phyloP scores from a whole-genome alignment of 2,113 vertebrate species.

The Prolemur simus region DNA sequence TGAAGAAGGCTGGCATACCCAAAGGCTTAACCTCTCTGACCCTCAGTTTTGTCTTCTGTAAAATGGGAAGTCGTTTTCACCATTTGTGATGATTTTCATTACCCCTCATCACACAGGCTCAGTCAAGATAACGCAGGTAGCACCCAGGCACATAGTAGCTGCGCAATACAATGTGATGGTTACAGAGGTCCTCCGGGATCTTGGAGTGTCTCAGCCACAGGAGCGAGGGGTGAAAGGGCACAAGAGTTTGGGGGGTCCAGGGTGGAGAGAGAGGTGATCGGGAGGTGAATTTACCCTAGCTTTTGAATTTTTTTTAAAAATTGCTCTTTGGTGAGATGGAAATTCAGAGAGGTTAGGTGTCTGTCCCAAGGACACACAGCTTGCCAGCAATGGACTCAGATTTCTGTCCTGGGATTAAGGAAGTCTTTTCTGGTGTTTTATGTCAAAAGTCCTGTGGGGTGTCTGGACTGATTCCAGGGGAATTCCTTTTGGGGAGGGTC shows the following conservation, averaged over 20 bases:
- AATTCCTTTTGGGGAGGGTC: not conserved
- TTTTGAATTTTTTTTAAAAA: not conserved
- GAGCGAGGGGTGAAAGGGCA: too few species aligned
- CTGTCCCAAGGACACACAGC: not conserved
- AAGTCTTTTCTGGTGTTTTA: not conserved
- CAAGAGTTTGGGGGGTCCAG: rapidly evolving
- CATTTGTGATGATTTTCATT: too few species aligned
- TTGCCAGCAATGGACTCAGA: not conserved
- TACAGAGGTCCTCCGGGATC: not conserved
- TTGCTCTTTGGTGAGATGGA: not conserved
- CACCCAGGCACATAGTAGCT: not conserved
- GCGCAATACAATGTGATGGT: not conserved
- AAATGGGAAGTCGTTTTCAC: not conserved
- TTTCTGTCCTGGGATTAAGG: not conserved
- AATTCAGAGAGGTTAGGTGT: not conserved
- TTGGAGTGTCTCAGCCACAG: not conserved
- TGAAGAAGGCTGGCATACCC: not conserved
- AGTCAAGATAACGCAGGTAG: rapidly evolving
- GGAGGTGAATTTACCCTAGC: too few species aligned
- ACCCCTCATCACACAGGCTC: too few species aligned
- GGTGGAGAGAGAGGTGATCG: not conserved
- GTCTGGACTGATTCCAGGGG: not conserved
- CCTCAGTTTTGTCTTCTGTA: not conserved
- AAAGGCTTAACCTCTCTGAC: not conserved
- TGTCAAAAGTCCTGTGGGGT: not conserved